Conservation (phyloP, 2,888 invertebrate genomes). For the Eupeodes luniger region DNA sequence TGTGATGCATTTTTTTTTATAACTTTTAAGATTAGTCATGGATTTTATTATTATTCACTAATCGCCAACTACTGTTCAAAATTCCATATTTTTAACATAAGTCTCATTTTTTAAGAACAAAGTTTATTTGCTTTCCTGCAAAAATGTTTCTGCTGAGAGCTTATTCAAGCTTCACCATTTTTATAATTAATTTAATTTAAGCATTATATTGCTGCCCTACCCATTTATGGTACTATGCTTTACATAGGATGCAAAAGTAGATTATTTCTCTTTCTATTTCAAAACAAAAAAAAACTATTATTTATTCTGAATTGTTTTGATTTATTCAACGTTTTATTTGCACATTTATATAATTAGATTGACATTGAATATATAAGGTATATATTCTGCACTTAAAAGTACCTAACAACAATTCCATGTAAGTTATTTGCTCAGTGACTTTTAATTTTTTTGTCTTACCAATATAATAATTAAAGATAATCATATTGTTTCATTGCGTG, state of each 20-base stretch:
- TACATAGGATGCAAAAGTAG: neutral
- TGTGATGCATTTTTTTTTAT: too few species aligned
- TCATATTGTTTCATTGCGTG: slow-evolving; percentile 32
- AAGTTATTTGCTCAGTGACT: slow-evolving; percentile 7
- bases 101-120: neutral
- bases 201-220: neutral
- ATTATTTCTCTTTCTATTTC: neutral
- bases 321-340: slow-evolving; percentile 7
- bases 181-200: neutral
- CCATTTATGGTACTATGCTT: neutral
- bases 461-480: slow-evolving; percentile 31
- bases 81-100: neutral
- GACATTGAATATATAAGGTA: slow-evolving; percentile 15
- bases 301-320: neutral
- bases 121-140: neutral
- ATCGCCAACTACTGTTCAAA: neutral
- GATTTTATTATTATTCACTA: too few species aligned
- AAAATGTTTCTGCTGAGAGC: neutral
- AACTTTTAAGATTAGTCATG: too few species aligned
- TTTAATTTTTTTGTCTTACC: slow-evolving; percentile 1
- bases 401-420: neutral
- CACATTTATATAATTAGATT: neutral
- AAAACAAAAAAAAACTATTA: neutral
- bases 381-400: neutral
- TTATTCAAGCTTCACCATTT: neutral